Percentiles rank a stretch among this genome's conserved stretches.
Conservation (phyloP, 2,797 vertebrate genomes). For the Clarias pachynema region DNA sequence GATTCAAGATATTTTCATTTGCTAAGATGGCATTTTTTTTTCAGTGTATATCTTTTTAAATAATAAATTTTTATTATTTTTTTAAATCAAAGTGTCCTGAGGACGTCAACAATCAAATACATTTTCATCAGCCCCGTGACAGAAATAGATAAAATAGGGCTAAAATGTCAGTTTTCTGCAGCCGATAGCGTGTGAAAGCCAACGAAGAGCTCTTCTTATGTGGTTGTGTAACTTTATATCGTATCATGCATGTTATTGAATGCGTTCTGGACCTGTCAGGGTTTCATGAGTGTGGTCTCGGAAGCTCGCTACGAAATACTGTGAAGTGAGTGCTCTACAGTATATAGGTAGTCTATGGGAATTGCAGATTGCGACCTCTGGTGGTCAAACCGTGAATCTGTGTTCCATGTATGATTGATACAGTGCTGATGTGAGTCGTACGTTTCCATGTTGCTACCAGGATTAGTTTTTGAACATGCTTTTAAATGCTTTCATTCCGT, state of each 20-base stretch:
- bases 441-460: neutral
- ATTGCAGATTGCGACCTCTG: neutral
- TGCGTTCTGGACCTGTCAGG: neutral
- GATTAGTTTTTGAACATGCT: neutral
- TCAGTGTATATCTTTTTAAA: neutral
- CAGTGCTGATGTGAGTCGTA: neutral
- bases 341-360: neutral
- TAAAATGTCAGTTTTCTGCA: neutral
- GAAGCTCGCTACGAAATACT: neutral
- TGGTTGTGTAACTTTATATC: neutral
- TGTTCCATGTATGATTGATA: neutral
- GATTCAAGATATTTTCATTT: too few species aligned
- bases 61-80: neutral
- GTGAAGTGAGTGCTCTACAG: neutral
- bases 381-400: conserved; percentile 4
- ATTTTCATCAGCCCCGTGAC: too few species aligned
- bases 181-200: neutral
- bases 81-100: neutral
- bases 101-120: neutral
- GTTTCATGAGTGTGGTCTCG: neutral
- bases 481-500: neutral
- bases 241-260: neutral
- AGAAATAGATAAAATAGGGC: neutral
- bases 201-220: neutral
- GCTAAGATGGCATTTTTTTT: too few species aligned